phyloP scores from a whole-genome alignment of 2,113 vertebrate species.

The Uropsilus gracilis region DNA sequence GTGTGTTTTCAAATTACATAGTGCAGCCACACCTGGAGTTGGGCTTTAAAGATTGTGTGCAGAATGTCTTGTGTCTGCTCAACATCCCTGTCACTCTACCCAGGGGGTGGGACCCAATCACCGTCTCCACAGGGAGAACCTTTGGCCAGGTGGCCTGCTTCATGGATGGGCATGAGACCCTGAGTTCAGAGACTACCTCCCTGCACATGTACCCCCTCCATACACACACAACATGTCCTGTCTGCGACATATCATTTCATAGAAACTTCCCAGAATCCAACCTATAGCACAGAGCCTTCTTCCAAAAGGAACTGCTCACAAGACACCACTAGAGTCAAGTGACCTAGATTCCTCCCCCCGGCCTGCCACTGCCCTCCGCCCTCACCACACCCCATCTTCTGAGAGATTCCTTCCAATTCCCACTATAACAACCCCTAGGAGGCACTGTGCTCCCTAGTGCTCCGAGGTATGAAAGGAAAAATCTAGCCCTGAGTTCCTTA shows the following conservation, averaged over 20 bases:
- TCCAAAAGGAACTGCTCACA: not conserved
- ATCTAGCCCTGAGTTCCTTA: not conserved
- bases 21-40: not conserved
- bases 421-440: not conserved
- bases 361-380: rapidly evolving
- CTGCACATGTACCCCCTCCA: too few relatives aligned
- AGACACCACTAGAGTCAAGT: not conserved
- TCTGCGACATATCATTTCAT: not conserved
- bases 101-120: too few relatives aligned
- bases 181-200: not conserved
- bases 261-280: not conserved
- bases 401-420: not conserved
- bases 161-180: not conserved
- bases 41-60: not conserved
- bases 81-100: not conserved
- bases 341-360: too few relatives aligned
- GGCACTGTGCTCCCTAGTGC: not conserved
- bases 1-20: not conserved
- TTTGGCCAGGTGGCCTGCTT: not conserved
- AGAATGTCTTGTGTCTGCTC: not conserved
- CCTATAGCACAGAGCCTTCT: not conserved
- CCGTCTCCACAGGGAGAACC: not conserved
- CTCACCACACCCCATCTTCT: not conserved
- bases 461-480: not conserved
- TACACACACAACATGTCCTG: not conserved